phyloP scores from a whole-genome alignment of 2,888 invertebrate species.

The Chrysolina oricalcia region DNA sequence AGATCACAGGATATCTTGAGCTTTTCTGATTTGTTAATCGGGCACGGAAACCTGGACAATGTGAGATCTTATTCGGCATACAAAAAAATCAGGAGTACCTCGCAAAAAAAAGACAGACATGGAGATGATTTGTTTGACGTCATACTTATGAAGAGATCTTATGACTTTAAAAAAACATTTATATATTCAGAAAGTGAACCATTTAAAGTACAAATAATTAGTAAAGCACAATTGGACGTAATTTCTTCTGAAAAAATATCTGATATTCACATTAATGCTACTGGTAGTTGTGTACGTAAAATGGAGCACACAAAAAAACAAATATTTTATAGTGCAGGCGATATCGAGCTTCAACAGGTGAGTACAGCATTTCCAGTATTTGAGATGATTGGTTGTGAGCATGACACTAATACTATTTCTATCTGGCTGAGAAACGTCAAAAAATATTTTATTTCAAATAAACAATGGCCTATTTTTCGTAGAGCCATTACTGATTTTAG shows the following conservation, averaged over 20 bases:
- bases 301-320: slow-evolving; percentile 8
- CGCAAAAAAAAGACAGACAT: slow-evolving; percentile 8
- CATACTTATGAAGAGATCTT: slow-evolving; percentile 4
- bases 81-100: slow-evolving; percentile 13
- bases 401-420: neutral
- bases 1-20: neutral
- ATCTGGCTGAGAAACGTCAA: slow-evolving; percentile 4
- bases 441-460: neutral
- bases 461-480: slow-evolving; percentile 3
- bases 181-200: neutral
- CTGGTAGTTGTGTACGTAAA: neutral
- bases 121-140: slow-evolving; percentile 15
- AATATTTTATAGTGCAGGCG: neutral
- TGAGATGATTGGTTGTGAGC: slow-evolving; percentile 21
- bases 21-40: neutral
- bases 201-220: neutral
- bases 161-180: neutral
- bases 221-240: neutral
- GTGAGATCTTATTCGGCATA: neutral
- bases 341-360: neutral
- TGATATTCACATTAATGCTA: slow-evolving; percentile 8
- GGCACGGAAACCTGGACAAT: neutral
- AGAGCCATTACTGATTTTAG: slow-evolving; percentile 14
- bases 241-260: neutral
- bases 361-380: slow-evolving; percentile 15